A percentile compares a stretch with the other conserved stretches of the same genome.
These are phyloP conservation scores for Drosophila sucinea DNA, from an alignment of 1,140 invertebrate species.

Conservation along the genomic window DNA sequence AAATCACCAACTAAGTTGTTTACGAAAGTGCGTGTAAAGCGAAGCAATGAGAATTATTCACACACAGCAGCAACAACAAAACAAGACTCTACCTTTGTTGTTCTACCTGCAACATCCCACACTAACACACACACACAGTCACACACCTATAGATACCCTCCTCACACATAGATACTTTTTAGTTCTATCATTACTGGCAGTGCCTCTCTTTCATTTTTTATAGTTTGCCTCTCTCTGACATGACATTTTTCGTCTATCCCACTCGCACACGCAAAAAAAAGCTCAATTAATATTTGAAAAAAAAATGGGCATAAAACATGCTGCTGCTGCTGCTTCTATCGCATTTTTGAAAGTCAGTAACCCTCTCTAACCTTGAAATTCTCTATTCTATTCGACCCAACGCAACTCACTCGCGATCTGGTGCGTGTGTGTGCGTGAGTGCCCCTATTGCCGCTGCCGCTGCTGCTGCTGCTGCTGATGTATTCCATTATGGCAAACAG, in stretches of 20 bases:
- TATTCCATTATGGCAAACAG: constrained; percentile 68
- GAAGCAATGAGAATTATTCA: constrained; percentile 72
- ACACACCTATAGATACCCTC: background rate
- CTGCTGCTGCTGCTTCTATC: constrained; percentile 60
- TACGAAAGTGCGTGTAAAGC: constrained; percentile 79
- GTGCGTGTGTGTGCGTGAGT: constrained; percentile 16
- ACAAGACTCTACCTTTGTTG: constrained; percentile 32
- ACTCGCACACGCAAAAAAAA: constrained; percentile 63
- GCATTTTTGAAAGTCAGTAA: constrained; percentile 82
- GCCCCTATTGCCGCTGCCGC: background rate
- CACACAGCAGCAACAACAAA: constrained; percentile 53
- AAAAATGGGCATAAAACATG: constrained; percentile 39
- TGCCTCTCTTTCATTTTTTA: constrained; percentile 30
- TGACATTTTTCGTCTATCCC: constrained; percentile 24
- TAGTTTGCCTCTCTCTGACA: constrained; percentile 61
- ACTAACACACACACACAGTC: constrained; percentile 40
- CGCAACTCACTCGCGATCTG: constrained; percentile 19
- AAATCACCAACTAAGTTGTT: constrained; percentile 69
- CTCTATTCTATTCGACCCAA: constrained; percentile 58
- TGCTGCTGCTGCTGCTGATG: constrained; percentile 28
- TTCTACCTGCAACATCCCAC: constrained; percentile 74
- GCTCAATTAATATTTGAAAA: constrained; percentile 67
- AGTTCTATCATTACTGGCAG: constrained; percentile 65
- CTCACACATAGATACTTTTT: constrained; percentile 56
- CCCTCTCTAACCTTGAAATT: constrained; percentile 81